Percentiles rank a stretch among this genome's conserved stretches.
phyloP scores from a whole-genome alignment of 2,113 vertebrate species.

The Peromyscus polionotus region DNA sequence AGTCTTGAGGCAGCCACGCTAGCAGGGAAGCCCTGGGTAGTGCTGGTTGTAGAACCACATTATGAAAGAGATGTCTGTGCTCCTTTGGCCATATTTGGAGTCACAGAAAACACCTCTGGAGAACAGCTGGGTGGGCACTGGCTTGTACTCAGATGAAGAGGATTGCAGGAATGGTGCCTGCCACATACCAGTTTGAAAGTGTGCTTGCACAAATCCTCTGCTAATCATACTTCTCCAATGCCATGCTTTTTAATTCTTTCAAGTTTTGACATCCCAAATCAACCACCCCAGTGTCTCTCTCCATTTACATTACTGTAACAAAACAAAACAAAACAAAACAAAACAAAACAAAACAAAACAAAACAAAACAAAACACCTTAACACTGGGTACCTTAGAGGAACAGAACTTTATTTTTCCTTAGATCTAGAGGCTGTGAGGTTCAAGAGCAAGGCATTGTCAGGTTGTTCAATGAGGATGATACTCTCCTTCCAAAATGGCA shows the following conservation, averaged over 20 bases:
- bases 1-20: background rate
- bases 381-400: background rate
- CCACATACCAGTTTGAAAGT: background rate
- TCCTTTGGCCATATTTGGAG: conserved; percentile 56
- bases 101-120: conserved; percentile 12
- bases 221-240: background rate
- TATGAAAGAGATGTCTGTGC: background rate
- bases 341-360: background rate
- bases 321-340: background rate
- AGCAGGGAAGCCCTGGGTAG: background rate
- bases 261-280: too few species aligned
- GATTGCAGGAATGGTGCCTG: conserved; percentile 1
- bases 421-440: background rate
- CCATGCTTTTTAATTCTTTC: background rate
- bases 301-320: background rate
- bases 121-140: background rate
- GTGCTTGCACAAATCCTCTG: conserved; percentile 44
- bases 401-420: background rate
- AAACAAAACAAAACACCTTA: too few species aligned
- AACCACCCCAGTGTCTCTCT: background rate
- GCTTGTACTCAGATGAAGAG: conserved; percentile 49
- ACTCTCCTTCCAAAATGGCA: background rate
- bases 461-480: background rate
- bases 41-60: background rate
- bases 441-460: background rate